Base-by-base conservation (phyloP, 2,888 invertebrate genomes). In the Cristatella mucedo region DNA sequence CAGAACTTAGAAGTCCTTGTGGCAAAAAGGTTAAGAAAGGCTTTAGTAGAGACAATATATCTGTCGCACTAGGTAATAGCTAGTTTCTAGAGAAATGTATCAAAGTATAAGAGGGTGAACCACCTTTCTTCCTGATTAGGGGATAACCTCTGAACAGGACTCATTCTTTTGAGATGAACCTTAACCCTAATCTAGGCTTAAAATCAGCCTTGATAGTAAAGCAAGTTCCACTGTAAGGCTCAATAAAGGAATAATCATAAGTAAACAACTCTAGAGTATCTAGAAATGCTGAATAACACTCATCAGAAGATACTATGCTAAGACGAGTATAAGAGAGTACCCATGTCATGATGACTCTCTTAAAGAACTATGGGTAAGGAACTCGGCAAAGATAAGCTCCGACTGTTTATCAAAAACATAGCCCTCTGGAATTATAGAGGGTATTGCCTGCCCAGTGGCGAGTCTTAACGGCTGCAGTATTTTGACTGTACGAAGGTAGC, bases 381-480 rank as follows among this genome's bases (percentile, higher is more conserved):
- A 56, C 48, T 55, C 54, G 53, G 54, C 53, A 52, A 56, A 52
- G 15, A 21, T 29, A 9, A 33, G 37, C 42, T 48, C 41, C 50
- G 50, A 49, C 54, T 55, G 56, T 56, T 55, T 56, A 56, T 40
- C 54, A 56, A 55, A 56, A 55, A 55, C 56, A 55, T 53, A 46
- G 49, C 52, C 46, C 47, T 24, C 44, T 40, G 53, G 32, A 13
- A 18, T 7, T 7, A 50, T 53, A 41, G 41, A 24, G 46, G 43
- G 52, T 54, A 41, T 42, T 32, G 41, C 50, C 56, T 56, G 55
- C 55, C 50, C 54, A 45, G 47, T 55, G 56, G 47, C 13, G 15
- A 38, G 16, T 33, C 50, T 52, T 36, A 55, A 54, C 47, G 49
- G 55, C 52, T 48, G 54, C 54, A 49, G 51, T 51, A 53, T 21